Evolutionary conservation across 1,140 invertebrate genomes (phyloP).

Genomic region (Hesperophylax magnus): DNA sequence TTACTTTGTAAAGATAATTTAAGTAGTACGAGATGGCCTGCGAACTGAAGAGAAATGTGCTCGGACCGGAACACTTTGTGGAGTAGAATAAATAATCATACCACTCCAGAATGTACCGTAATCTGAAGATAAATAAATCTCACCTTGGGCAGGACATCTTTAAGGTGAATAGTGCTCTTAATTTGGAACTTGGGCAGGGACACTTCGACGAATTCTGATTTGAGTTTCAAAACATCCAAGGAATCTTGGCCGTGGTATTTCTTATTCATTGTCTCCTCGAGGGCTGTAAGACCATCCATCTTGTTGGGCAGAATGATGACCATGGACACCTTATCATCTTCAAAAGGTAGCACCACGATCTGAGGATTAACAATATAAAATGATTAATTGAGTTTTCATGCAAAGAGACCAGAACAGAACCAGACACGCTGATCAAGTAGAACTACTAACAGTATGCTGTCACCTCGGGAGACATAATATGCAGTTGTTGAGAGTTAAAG

Average conservation of each 20-base stretch:
- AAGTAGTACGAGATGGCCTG: too few relatives aligned
- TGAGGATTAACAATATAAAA: too few relatives aligned
- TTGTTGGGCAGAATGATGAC: constrained; percentile 76
- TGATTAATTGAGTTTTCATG: too few relatives aligned
- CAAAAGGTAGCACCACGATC: constrained; percentile 74
- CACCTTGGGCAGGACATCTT: constrained; percentile 69
- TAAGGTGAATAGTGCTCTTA: constrained; percentile 70
- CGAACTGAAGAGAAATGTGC: too few relatives aligned
- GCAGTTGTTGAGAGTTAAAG: too few relatives aligned
- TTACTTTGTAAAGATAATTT: too few relatives aligned
- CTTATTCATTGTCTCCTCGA: constrained; percentile 67
- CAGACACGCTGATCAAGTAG: too few relatives aligned
- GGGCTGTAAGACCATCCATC: constrained; percentile 66
- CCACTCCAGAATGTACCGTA: background rate
- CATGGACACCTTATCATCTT: constrained; percentile 73
- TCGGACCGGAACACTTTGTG: too few relatives aligned
- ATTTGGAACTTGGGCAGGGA: constrained; percentile 76
- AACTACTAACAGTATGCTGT: too few relatives aligned
- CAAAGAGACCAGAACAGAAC: too few relatives aligned
- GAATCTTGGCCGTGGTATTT: constrained; percentile 58
- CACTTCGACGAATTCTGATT: constrained; percentile 66
- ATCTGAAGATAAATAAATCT: constrained; percentile 22
- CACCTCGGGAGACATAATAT: too few relatives aligned
- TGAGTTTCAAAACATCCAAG: constrained; percentile 54
- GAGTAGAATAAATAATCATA: too few relatives aligned